These are phyloP conservation scores for Betta splendens DNA, from an alignment of 2,797 vertebrate genomes.

Conservation along the genomic window DNA sequence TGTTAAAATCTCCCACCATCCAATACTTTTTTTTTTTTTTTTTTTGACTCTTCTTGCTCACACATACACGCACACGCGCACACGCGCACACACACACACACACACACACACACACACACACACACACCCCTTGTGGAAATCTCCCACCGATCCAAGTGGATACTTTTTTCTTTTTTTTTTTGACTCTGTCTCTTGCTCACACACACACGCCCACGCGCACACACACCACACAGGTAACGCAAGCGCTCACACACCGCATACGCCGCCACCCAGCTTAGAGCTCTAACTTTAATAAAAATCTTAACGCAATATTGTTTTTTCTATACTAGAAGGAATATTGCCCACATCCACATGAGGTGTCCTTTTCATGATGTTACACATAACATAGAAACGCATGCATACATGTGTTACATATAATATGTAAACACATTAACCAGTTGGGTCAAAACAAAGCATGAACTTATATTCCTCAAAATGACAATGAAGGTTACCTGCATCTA, in stretches of 20 bases:
- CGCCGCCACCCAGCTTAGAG: slow-evolving; percentile 10
- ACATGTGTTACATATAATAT: slow-evolving; percentile 4
- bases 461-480: not conserved
- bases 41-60: too few species aligned
- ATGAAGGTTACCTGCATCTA: too few species aligned
- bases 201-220: slow-evolving; percentile 6
- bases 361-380: slow-evolving; percentile 15
- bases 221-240: too few species aligned
- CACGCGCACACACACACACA: slow-evolving; percentile 3
- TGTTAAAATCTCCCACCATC: too few species aligned
- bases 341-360: not conserved
- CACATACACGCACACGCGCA: not conserved
- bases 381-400: not conserved
- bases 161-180: slow-evolving; percentile 5
- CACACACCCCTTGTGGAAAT: slow-evolving; percentile 26
- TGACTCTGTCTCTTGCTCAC: too few species aligned
- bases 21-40: too few species aligned
- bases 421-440: too few species aligned
- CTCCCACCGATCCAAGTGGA: slow-evolving; percentile 28
- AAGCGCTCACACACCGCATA: too few species aligned
- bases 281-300: slow-evolving; percentile 40
- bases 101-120: not conserved
- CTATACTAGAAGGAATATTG: slow-evolving; percentile 6
- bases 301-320: not conserved
- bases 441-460: too few species aligned